These are phyloP conservation scores for Chrysomela aeneicollis DNA, from an alignment of 2,888 invertebrate genomes.

Conservation along the genomic window DNA sequence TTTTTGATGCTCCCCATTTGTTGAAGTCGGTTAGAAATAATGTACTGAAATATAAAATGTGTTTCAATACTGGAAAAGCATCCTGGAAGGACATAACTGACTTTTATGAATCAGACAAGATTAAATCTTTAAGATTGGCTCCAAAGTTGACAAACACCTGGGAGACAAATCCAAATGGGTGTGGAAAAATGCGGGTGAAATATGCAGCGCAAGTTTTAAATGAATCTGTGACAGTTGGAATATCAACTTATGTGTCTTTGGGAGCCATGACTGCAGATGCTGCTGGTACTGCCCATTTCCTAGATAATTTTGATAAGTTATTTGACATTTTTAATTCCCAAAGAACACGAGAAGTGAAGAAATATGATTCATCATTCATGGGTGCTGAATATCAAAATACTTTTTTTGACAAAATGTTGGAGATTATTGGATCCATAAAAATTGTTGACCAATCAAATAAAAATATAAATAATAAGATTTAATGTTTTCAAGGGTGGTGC, in stretches of 20 bases:
- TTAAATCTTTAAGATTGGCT: conserved; percentile 24
- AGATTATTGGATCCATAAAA: neutral
- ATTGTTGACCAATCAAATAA: too few species aligned
- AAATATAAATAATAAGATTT: neutral
- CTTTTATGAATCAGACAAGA: conserved; percentile 37
- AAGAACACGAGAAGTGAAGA: neutral
- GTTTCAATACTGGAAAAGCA: conserved; percentile 18
- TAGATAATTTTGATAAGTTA: conserved; percentile 29
- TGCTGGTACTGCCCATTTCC: conserved; percentile 25
- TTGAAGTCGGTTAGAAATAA: conserved; percentile 34
- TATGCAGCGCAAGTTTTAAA: conserved; percentile 39
- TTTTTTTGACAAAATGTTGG: conserved; percentile 29
- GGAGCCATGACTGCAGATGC: conserved; percentile 28
- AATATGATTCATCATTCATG: conserved; percentile 22
- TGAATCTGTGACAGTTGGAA: conserved; percentile 34
- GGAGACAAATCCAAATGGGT: conserved; percentile 36
- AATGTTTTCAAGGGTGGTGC: neutral
- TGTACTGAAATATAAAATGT: conserved; percentile 30
- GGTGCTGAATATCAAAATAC: conserved; percentile 22
- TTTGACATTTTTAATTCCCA: conserved; percentile 35
- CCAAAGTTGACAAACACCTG: conserved; percentile 39
- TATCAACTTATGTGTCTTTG: conserved; percentile 30
- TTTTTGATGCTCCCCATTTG: conserved; percentile 8
- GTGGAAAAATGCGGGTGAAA: conserved; percentile 41
- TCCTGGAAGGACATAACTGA: conserved; percentile 31